Evolutionary conservation across 2,888 invertebrate genomes (phyloP).

Genomic region (Halictus ligatus): DNA sequence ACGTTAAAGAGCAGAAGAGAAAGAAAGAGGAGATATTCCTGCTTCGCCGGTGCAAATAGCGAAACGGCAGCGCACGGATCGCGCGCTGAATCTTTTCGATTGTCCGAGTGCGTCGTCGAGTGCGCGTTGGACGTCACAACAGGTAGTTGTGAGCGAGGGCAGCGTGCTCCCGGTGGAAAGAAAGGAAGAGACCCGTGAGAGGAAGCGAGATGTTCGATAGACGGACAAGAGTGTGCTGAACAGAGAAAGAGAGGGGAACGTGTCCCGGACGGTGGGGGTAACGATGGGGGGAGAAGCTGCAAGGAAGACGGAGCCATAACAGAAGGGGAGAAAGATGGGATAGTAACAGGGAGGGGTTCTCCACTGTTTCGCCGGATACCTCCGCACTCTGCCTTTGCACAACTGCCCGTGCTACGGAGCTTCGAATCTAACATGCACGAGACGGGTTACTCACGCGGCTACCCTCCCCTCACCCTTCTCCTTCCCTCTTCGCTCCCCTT

Average conservation of each 20-base stretch:
- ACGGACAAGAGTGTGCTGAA: slow-evolving; percentile 49
- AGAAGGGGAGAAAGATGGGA: slow-evolving; percentile 53
- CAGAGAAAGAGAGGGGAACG: slow-evolving; percentile 42
- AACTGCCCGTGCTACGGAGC: slow-evolving; percentile 57
- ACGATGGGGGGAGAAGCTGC: slow-evolving; percentile 38
- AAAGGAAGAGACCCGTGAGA: slow-evolving; percentile 62
- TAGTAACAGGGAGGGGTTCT: slow-evolving; percentile 45
- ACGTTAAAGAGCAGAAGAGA: background rate
- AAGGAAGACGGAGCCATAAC: slow-evolving; percentile 45
- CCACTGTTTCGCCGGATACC: slow-evolving; percentile 63
- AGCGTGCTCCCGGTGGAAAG: slow-evolving; percentile 75
- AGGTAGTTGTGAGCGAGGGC: slow-evolving; percentile 80
- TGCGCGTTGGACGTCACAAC: slow-evolving; percentile 79
- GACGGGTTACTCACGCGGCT: slow-evolving; percentile 39
- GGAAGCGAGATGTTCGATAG: slow-evolving; percentile 57
- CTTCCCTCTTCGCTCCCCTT: background rate
- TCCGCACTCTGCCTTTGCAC: slow-evolving; percentile 55
- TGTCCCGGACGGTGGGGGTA: slow-evolving; percentile 35
- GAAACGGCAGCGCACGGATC: slow-evolving; percentile 54
- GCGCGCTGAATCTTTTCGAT: slow-evolving; percentile 59
- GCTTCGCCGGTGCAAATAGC: slow-evolving; percentile 26
- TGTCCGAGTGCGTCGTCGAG: slow-evolving; percentile 65
- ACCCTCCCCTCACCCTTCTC: background rate
- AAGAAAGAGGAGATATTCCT: background rate
- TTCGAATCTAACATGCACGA: slow-evolving; percentile 55